These are phyloP conservation scores for Syngnathoides biaculeatus DNA, from an alignment of 2,113 vertebrate species.

Conservation along the genomic window DNA sequence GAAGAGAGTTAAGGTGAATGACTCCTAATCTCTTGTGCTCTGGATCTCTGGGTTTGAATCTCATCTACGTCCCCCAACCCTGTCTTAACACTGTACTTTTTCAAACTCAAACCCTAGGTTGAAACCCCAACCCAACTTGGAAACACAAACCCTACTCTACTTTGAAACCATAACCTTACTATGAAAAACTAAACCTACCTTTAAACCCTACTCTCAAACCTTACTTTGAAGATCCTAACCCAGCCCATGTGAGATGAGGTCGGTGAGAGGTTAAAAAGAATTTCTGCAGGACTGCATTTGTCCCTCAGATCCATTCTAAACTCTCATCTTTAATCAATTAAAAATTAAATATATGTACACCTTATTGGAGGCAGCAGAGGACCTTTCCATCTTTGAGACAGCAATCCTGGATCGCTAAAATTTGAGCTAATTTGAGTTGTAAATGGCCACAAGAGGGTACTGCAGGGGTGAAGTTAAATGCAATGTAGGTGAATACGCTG, in stretches of 20 bases:
- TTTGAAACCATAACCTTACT: too few species aligned
- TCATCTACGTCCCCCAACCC: slow-evolving; percentile 57
- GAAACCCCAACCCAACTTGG: too few species aligned
- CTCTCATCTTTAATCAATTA: neutral
- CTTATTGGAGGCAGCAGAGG: neutral
- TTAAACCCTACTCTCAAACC: too few species aligned
- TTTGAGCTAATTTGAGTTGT: neutral
- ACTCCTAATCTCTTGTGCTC: slow-evolving; percentile 53
- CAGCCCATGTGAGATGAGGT: too few species aligned
- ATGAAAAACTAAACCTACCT: too few species aligned
- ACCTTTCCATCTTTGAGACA: neutral
- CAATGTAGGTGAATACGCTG: slow-evolving; percentile 29
- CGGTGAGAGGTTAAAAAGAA: too few species aligned
- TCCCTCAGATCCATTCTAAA: neutral
- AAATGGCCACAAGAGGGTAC: slow-evolving; percentile 66
- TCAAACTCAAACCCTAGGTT: too few species aligned
- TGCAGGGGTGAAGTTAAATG: slow-evolving; percentile 54
- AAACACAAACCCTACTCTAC: too few species aligned
- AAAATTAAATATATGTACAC: neutral
- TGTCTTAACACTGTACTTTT: too few species aligned
- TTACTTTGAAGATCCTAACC: too few species aligned
- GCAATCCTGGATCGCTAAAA: neutral
- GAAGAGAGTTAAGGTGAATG: slow-evolving; percentile 54
- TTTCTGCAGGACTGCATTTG: neutral
- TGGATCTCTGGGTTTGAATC: too few species aligned